Base-by-base conservation (phyloP, 2,888 invertebrate genomes). In the Amorpha juglandis region DNA sequence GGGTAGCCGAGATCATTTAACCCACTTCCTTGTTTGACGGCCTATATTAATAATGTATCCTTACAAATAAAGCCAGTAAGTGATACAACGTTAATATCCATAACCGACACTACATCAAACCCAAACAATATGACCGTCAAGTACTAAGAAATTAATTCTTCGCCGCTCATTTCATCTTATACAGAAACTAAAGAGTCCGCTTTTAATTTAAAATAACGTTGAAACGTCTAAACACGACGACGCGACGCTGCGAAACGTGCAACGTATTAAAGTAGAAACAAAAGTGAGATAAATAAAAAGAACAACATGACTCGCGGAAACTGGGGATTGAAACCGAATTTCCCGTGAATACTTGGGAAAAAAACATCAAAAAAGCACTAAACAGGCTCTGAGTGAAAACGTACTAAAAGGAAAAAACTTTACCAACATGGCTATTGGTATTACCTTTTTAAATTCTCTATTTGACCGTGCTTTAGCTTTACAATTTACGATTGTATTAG, bases 321-420 rank as follows among this genome's bases (percentile, higher is more conserved):
- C 47, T 47, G 66, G 62, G 62, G 66, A 68, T 68, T 66, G 68
- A 66, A 68, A 66, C 66, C 48, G 64, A 68, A 68, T 68, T 66
- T 66, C 62, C 48, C 38, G 45, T 65, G 63, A 63, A 68, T 65
- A 63, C 65, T 67, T 63, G 64, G 27, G 52, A 66, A 63, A 67
- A 63, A 65, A 66, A 52, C 33, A 53, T 53, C 62, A 64, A 51
- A 48, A 33, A 38, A 38, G 64, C 42, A 27, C 42, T 64, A 64
- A 64, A 64, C 53, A 52, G 53, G 14, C 12, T 9, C 27, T 11
- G 38, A n/a, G 53, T 7, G 42, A 11, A 48, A 48, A 48, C 48
- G 48, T 19, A 50, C 19, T 9, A 19, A 50, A 19, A 50, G n/a
- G 53, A 53, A 53, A 53, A 33, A 53, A 35, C 35, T n/a, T 35